Conservation (phyloP, 2,797 vertebrate genomes). For the Bovichtus variegatus region DNA sequence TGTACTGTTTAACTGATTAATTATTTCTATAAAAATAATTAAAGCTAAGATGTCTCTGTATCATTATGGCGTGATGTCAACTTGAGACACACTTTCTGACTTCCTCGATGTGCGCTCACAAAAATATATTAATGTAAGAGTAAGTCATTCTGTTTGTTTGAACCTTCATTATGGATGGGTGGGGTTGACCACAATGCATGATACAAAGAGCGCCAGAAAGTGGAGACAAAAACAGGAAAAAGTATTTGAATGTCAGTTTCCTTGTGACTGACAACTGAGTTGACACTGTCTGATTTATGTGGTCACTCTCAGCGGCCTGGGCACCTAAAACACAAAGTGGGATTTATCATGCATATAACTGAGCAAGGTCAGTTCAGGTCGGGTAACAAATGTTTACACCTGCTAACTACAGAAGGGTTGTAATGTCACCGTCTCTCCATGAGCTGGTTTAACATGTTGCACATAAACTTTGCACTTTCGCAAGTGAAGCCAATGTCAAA, state of each 20-base stretch:
- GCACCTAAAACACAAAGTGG: not conserved
- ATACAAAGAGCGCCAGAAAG: slow-evolving; percentile 13
- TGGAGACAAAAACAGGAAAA: slow-evolving; percentile 50
- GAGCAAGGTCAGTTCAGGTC: slow-evolving; percentile 19
- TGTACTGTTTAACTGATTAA: not conserved
- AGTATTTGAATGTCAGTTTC: slow-evolving; percentile 28
- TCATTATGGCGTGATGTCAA: not conserved
- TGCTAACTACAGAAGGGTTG: not conserved
- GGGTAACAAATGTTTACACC: slow-evolving; percentile 3
- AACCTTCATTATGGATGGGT: slow-evolving; percentile 42
- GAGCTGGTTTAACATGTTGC: not conserved
- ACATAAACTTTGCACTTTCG: not conserved
- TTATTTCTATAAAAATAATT: not conserved
- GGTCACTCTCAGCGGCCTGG: not conserved
- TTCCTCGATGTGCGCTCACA: not conserved
- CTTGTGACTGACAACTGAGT: slow-evolving; percentile 21
- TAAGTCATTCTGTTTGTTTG: slow-evolving; percentile 18
- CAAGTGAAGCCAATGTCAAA: too few species aligned
- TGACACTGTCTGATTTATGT: not conserved
- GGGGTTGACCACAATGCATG: slow-evolving; percentile 16
- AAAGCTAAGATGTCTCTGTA: not conserved
- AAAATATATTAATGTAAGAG: slow-evolving; percentile 1
- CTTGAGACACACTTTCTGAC: not conserved
- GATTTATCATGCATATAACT: not conserved
- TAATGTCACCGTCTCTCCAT: not conserved